phyloP scores from a whole-genome alignment of 2,888 invertebrate species.

The Hyppa rectilinea region DNA sequence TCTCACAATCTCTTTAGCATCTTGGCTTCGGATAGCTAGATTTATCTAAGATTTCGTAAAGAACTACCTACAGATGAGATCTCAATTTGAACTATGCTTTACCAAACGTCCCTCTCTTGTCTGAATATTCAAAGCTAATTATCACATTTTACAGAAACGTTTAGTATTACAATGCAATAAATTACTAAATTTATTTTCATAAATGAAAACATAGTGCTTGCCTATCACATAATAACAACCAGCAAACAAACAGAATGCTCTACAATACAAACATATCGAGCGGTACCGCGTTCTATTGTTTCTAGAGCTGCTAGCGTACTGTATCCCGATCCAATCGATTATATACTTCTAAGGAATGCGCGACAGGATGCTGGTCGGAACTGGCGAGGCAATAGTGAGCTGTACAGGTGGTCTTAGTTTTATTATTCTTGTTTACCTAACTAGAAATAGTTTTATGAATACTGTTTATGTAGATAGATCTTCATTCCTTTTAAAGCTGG shows the following conservation, averaged over 20 bases:
- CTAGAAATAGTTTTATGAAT: slow-evolving; percentile 88
- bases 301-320: slow-evolving; percentile 30
- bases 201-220: slow-evolving; percentile 69
- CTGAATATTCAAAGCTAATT: slow-evolving; percentile 83
- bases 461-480: slow-evolving; percentile 89
- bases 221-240: slow-evolving; percentile 71
- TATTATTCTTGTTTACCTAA: slow-evolving; percentile 77
- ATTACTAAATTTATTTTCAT: slow-evolving; percentile 72
- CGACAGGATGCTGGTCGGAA: slow-evolving; percentile 69
- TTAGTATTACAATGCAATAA: slow-evolving; percentile 77
- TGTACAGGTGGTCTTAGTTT: slow-evolving; percentile 76
- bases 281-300: slow-evolving; percentile 39
- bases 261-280: slow-evolving; percentile 52
- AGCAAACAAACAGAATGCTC: slow-evolving; percentile 65
- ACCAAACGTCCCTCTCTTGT: slow-evolving; percentile 81
- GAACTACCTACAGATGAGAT: slow-evolving; percentile 89
- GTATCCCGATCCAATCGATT: slow-evolving; percentile 29
- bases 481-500: slow-evolving; percentile 84
- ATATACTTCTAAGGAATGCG: slow-evolving; percentile 56
- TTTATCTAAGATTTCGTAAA: slow-evolving; percentile 86
- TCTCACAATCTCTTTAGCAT: slow-evolving; percentile 84
- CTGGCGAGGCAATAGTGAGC: slow-evolving; percentile 82
- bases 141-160: slow-evolving; percentile 85
- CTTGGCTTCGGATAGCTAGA: slow-evolving; percentile 88
- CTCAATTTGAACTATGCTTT: slow-evolving; percentile 89